Evolutionary conservation across 1,140 invertebrate genomes (phyloP).

Genomic region (Bombus difficillimus): DNA sequence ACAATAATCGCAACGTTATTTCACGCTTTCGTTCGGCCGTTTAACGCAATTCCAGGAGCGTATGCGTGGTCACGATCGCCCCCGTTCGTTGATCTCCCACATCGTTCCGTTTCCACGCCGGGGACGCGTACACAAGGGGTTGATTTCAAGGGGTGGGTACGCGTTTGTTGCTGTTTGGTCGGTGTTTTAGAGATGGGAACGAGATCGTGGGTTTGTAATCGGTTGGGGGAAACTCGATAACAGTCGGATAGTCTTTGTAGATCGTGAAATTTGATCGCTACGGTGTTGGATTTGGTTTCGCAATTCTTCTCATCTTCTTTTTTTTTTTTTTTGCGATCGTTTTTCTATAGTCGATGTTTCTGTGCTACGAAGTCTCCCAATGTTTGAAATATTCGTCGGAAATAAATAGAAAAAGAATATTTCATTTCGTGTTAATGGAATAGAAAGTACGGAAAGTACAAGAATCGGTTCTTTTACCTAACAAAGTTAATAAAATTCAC

Average conservation of each 20-base stretch:
- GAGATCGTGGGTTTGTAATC: background rate
- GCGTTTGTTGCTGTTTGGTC: background rate
- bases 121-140: background rate
- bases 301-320: background rate
- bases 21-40: conserved; percentile 60
- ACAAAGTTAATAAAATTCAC: background rate
- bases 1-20: conserved; percentile 60
- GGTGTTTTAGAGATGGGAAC: background rate
- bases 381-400: too few species aligned
- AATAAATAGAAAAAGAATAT: too few species aligned
- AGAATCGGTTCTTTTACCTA: background rate
- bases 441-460: background rate
- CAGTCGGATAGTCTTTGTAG: background rate
- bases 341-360: background rate
- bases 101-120: conserved; percentile 28
- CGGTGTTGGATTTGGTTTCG: background rate
- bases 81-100: background rate
- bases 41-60: conserved; percentile 64
- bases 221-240: background rate
- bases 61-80: conserved; percentile 63
- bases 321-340: background rate
- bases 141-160: background rate
- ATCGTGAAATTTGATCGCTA: background rate
- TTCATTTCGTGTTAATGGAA: too few species aligned
- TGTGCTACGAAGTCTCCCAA: too few species aligned